phyloP scores from a whole-genome alignment of 2,797 vertebrate genomes.

The Macroramphosus scolopax region DNA sequence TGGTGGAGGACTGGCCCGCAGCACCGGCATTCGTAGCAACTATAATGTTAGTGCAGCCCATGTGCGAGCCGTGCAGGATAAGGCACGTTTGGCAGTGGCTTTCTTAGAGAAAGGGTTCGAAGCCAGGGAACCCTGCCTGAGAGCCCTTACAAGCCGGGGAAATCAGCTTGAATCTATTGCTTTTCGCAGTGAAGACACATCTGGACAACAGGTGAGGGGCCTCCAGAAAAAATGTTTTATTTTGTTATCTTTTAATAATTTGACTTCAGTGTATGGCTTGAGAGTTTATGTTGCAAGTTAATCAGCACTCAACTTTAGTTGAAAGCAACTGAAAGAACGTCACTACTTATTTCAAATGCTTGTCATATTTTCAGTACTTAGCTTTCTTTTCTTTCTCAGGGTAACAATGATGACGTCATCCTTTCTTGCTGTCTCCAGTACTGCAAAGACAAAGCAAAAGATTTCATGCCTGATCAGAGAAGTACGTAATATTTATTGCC shows the following conservation, averaged over 20 bases:
- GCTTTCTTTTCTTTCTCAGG: slow-evolving; percentile 73
- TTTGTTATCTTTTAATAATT: background rate
- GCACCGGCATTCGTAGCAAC: slow-evolving; percentile 44
- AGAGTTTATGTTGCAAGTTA: no score
- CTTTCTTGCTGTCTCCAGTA: slow-evolving; percentile 97
- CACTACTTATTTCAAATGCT: no score
- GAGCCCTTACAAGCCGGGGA: slow-evolving; percentile 94
- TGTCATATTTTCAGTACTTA: slow-evolving; percentile 7
- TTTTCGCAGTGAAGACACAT: slow-evolving; percentile 96
- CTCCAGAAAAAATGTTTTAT: background rate
- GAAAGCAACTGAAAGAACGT: background rate
- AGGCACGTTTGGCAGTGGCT: slow-evolving; percentile 86
- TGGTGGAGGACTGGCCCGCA: slow-evolving; percentile 47
- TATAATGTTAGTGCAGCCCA: slow-evolving; percentile 76
- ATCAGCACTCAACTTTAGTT: no score
- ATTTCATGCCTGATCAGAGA: slow-evolving; percentile 92
- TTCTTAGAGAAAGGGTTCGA: slow-evolving; percentile 93
- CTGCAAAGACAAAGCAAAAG: slow-evolving; percentile 97
- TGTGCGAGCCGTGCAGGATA: slow-evolving; percentile 89
- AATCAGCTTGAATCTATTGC: slow-evolving; percentile 96
- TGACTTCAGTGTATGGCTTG: no score
- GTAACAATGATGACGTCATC: slow-evolving; percentile 98
- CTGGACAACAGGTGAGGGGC: slow-evolving; percentile 87
- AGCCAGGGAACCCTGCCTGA: slow-evolving; percentile 85
- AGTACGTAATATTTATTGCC: slow-evolving; percentile 69